Evolutionary conservation across 2,797 vertebrate genomes (phyloP).

Genomic region (Novumbra hubbsi): DNA sequence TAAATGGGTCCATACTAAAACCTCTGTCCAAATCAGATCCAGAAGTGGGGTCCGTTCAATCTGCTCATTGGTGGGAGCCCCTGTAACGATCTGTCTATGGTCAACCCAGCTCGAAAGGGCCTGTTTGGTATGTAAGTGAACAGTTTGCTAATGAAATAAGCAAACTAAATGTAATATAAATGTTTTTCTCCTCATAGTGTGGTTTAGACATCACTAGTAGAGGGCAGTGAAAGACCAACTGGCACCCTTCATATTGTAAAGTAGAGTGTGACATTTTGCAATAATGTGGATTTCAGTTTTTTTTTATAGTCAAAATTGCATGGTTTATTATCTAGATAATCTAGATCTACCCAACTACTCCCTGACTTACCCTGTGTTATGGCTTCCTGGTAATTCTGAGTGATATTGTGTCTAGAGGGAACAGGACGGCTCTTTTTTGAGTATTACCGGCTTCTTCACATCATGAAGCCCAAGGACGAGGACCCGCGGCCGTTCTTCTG

Average conservation of each 20-base stretch:
- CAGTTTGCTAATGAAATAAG: not conserved
- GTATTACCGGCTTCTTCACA: conserved; percentile 86
- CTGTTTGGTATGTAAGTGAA: conserved; percentile 78
- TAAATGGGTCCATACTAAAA: not conserved
- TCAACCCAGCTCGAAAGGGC: conserved; percentile 86
- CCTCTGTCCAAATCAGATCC: conserved; percentile 65
- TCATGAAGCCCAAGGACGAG: conserved; percentile 82
- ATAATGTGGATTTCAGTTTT: not conserved
- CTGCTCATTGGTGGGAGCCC: conserved; percentile 92
- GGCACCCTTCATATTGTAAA: not conserved
- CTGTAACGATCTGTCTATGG: conserved; percentile 88
- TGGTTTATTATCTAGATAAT: not conserved
- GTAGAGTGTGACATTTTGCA: not conserved
- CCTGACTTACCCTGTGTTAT: not conserved
- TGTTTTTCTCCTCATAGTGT: not conserved
- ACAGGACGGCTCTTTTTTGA: conserved; percentile 92
- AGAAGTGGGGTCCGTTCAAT: conserved; percentile 91
- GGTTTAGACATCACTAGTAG: not conserved
- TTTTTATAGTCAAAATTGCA: not conserved
- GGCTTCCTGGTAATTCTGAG: not conserved
- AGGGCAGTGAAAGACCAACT: not conserved
- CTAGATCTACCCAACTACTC: not conserved
- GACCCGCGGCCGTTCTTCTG: conserved; percentile 91
- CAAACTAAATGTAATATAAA: not conserved
- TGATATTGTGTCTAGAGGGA: conserved; percentile 74